Percentiles rank a stretch among this genome's conserved stretches.
phyloP scores from a whole-genome alignment of 2,888 invertebrate genomes.

The Alviniconcha strummeri region DNA sequence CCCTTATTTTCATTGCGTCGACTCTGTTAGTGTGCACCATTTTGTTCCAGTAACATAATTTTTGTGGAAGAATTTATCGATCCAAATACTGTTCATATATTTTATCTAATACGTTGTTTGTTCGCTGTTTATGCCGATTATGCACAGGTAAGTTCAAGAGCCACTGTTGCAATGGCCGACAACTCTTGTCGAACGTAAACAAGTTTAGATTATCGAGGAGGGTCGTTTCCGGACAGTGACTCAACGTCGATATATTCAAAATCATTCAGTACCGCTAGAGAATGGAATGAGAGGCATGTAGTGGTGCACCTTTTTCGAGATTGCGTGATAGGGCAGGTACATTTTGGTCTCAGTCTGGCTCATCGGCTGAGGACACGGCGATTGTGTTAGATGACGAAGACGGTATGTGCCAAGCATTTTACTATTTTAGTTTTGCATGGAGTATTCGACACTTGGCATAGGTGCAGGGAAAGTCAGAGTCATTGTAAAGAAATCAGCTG shows the following conservation, averaged over 20 bases:
- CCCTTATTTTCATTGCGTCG: background rate
- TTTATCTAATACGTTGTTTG: background rate
- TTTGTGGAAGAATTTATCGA: background rate
- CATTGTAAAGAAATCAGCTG: too few species aligned
- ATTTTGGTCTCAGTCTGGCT: background rate
- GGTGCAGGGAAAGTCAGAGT: too few species aligned
- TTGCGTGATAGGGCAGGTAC: background rate
- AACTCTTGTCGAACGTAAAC: conserved; percentile 20
- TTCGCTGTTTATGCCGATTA: background rate
- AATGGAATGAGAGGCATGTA: conserved; percentile 5
- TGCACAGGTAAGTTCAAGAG: background rate
- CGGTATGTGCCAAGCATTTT: background rate
- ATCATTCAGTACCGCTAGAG: background rate
- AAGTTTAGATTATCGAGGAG: background rate
- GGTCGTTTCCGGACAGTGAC: background rate
- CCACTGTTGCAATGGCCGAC: conserved; percentile 10
- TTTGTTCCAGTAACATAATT: background rate
- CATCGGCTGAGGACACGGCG: background rate
- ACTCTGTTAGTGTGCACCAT: background rate
- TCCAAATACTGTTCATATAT: background rate
- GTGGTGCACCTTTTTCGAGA: background rate
- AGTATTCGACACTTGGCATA: too few species aligned
- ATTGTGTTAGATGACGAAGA: background rate
- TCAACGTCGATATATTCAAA: background rate
- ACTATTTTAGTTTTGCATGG: too few species aligned